These are phyloP conservation scores for Thalassophryne amazonica DNA, from an alignment of 2,797 vertebrate species.

Conservation along the genomic window DNA sequence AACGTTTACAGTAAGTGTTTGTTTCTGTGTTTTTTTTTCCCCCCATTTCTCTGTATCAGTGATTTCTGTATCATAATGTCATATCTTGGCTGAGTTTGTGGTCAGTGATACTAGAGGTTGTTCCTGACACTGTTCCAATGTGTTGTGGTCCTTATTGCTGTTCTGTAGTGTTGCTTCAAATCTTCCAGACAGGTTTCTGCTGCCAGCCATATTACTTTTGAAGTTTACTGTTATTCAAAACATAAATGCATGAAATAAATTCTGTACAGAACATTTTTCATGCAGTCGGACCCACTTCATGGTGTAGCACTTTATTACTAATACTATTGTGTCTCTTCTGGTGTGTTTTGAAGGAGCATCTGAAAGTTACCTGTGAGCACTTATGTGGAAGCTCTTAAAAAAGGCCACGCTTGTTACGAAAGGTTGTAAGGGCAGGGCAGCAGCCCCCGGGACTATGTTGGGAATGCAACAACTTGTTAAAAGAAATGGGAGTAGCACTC, in stretches of 20 bases:
- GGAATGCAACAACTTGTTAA: conserved; percentile 29
- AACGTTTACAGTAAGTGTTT: no score
- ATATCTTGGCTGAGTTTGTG: conserved; percentile 39
- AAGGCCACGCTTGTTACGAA: conserved; percentile 14
- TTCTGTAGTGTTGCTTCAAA: conserved; percentile 37
- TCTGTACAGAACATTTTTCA: no score
- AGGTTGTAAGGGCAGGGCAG: conserved; percentile 24
- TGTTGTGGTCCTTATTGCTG: conserved; percentile 42
- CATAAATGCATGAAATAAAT: no score
- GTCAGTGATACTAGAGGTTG: conserved; percentile 48
- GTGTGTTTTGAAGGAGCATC: no score
- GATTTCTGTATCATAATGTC: conserved; percentile 39
- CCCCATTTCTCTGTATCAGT: not conserved
- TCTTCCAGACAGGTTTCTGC: conserved; percentile 19
- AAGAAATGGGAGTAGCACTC: conserved; percentile 18
- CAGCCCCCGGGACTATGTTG: conserved; percentile 31
- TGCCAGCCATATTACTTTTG: conserved; percentile 14
- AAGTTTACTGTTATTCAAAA: no score
- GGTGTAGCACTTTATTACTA: no score
- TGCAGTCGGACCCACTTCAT: no score
- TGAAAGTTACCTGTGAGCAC: no score
- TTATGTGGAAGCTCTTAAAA: no score
- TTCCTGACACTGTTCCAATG: conserved; percentile 29
- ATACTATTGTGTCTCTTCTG: no score
- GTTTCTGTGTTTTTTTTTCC: no score